These are phyloP conservation scores for Schrankia costaestrigalis DNA, from an alignment of 2,888 invertebrate genomes.

Conservation along the genomic window DNA sequence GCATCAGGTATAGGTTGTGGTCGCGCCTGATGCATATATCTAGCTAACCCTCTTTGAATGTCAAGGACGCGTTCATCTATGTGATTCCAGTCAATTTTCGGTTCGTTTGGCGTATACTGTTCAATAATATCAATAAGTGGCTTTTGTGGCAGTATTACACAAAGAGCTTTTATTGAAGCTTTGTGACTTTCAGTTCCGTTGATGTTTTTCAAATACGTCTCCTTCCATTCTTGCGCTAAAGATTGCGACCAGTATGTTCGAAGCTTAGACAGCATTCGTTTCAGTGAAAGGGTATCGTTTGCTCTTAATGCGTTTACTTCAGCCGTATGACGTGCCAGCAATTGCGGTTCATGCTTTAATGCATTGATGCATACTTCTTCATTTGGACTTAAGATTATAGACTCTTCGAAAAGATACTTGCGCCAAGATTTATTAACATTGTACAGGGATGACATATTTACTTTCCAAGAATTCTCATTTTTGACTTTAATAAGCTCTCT, in stretches of 20 bases:
- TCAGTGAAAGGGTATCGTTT: constrained; percentile 27
- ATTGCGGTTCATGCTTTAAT: constrained; percentile 53
- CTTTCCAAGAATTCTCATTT: constrained; percentile 40
- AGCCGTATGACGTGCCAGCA: constrained; percentile 31
- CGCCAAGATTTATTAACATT: constrained; percentile 57
- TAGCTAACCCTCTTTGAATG: constrained; percentile 52
- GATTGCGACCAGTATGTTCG: constrained; percentile 53
- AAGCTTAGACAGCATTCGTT: constrained; percentile 42
- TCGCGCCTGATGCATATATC: constrained; percentile 59
- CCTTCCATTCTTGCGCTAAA: constrained; percentile 36
- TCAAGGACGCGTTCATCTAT: constrained; percentile 47
- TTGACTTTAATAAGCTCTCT: constrained; percentile 41
- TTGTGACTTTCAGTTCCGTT: constrained; percentile 38
- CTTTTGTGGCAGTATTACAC: constrained; percentile 38
- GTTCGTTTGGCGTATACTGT: constrained; percentile 47
- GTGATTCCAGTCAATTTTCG: constrained; percentile 52
- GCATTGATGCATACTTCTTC: constrained; percentile 51
- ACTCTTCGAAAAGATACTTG: constrained; percentile 53
- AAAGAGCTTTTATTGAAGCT: constrained; percentile 47
- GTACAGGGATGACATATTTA: constrained; percentile 41
- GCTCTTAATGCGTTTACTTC: background rate
- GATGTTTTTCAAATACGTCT: constrained; percentile 37
- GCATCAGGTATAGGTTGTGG: constrained; percentile 52
- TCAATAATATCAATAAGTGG: constrained; percentile 41
- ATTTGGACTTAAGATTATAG: constrained; percentile 42